Conservation (phyloP, 2,113 vertebrate genomes). For the Anthoscopus minutus region DNA sequence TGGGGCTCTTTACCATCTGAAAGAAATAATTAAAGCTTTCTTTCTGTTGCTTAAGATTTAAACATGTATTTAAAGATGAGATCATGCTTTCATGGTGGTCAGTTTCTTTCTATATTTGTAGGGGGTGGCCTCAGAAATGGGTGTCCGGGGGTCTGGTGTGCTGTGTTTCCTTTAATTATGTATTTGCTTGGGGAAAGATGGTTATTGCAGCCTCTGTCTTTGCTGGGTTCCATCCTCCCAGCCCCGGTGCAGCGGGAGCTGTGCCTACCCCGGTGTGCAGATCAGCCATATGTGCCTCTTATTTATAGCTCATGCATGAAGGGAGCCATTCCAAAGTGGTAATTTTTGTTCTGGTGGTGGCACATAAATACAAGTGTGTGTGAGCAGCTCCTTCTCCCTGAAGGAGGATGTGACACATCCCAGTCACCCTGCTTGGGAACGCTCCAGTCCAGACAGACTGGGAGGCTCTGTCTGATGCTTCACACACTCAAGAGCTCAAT, state of each 20-base stretch:
- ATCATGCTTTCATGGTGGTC: slow-evolving; percentile 27
- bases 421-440: neutral
- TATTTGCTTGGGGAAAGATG: neutral
- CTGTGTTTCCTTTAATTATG: slow-evolving; percentile 31
- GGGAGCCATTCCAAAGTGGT: neutral
- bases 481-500: neutral
- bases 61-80: slow-evolving; percentile 49
- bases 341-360: neutral
- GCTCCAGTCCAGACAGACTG: neutral
- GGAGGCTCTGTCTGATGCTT: neutral
- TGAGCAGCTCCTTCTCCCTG: neutral
- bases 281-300: slow-evolving; percentile 1
- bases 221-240: neutral
- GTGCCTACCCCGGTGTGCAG: neutral
- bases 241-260: neutral
- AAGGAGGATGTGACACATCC: neutral
- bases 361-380: neutral
- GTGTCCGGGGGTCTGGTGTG: neutral
- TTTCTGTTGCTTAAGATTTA: neutral
- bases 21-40: slow-evolving; percentile 47
- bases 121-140: neutral
- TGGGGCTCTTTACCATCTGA: slow-evolving; percentile 10
- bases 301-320: slow-evolving; percentile 27
- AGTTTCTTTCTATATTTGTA: neutral
- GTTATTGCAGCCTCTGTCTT: neutral